A percentile compares a stretch with the other conserved stretches of the same genome.
These are phyloP conservation scores for Collichthys lucidus DNA, from an alignment of 2,113 vertebrate species.

Conservation along the genomic window DNA sequence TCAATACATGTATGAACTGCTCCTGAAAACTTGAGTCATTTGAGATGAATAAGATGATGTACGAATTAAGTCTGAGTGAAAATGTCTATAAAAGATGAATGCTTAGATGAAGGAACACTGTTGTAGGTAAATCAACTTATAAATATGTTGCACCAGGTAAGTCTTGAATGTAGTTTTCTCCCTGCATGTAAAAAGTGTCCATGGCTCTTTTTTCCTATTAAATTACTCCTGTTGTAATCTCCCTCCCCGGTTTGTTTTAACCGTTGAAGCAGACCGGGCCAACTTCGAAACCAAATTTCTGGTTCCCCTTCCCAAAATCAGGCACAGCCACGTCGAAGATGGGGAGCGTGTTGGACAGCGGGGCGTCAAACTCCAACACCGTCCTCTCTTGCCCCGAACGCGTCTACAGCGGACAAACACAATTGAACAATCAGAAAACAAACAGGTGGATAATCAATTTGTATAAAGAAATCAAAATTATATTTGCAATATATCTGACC, in stretches of 20 bases:
- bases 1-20: constrained; percentile 4
- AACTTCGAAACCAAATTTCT: constrained; percentile 98
- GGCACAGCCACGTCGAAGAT: constrained; percentile 93
- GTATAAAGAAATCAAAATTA: no score
- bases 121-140: constrained; percentile 66
- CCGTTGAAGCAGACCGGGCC: constrained; percentile 95
- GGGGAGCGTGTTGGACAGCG: constrained; percentile 91
- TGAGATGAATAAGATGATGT: background rate
- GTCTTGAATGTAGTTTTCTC: constrained; percentile 69
- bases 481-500: no score
- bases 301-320: constrained; percentile 95
- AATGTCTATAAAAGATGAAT: background rate
- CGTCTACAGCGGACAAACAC: constrained; percentile 81
- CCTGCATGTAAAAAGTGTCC: constrained; percentile 77
- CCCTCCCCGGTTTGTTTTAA: constrained; percentile 73
- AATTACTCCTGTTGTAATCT: constrained; percentile 52
- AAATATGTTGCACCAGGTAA: constrained; percentile 70
- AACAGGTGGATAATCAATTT: background rate
- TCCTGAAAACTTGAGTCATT: constrained; percentile 14
- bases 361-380: constrained; percentile 91
- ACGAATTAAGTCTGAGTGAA: constrained; percentile 17
- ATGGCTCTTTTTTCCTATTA: constrained; percentile 66
- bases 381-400: constrained; percentile 94
- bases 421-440: background rate
- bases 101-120: constrained; percentile 50